phyloP scores from a whole-genome alignment of 2,888 invertebrate genomes.

The Rhodophaea formosa region DNA sequence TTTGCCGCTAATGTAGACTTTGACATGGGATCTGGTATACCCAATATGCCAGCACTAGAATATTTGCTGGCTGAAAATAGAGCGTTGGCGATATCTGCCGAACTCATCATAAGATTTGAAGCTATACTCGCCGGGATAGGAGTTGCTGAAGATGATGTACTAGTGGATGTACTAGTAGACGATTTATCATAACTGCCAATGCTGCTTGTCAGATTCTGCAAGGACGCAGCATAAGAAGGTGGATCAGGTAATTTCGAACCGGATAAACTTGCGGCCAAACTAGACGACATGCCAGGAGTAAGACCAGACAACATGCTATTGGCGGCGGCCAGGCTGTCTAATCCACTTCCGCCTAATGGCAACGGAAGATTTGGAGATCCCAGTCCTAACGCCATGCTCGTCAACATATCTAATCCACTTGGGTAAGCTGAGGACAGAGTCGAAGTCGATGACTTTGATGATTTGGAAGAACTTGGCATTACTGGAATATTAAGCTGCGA shows the following conservation, averaged over 20 bases:
- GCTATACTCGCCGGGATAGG: conserved; percentile 78
- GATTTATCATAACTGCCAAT: conserved; percentile 70
- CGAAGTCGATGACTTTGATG: conserved; percentile 79
- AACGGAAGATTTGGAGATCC: conserved; percentile 68
- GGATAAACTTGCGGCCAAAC: conserved; percentile 66
- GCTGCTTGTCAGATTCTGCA: conserved; percentile 67
- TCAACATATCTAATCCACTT: conserved; percentile 74
- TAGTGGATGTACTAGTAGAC: conserved; percentile 73
- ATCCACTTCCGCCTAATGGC: conserved; percentile 62
- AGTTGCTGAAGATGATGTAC: conserved; percentile 66
- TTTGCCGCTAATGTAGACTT: conserved; percentile 88
- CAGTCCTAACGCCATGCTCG: conserved; percentile 75
- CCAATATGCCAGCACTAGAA: conserved; percentile 82
- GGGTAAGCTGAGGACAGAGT: conserved; percentile 76
- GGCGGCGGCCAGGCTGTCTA: conserved; percentile 75
- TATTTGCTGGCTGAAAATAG: conserved; percentile 85
- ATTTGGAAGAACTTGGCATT: conserved; percentile 80
- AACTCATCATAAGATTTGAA: conserved; percentile 83
- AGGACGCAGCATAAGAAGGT: conserved; percentile 70
- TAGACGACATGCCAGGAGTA: conserved; percentile 64
- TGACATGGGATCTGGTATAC: conserved; percentile 88
- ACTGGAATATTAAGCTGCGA: conserved; percentile 81
- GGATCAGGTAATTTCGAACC: conserved; percentile 70
- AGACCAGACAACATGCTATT: conserved; percentile 73
- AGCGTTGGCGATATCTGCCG: conserved; percentile 84